Evolutionary conservation across 1,140 invertebrate genomes (phyloP).

Genomic region (Steinernema khuongi): DNA sequence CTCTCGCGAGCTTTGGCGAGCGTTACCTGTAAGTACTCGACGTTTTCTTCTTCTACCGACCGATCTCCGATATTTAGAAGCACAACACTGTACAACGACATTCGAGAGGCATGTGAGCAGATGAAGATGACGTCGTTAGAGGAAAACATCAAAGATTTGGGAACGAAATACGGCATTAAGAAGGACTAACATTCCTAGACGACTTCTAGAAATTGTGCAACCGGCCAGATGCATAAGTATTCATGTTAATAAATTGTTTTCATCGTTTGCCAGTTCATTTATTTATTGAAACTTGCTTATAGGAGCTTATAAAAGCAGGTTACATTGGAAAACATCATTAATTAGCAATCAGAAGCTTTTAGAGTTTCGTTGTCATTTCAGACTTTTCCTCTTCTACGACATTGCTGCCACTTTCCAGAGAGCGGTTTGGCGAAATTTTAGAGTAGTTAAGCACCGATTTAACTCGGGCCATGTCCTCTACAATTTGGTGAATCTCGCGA

Average conservation of each 20-base stretch:
- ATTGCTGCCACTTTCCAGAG: no score
- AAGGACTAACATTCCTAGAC: not conserved
- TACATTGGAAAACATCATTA: no score
- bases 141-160: constrained; percentile 2
- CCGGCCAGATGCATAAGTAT: no score
- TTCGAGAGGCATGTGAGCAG: constrained; percentile 23
- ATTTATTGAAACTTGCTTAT: no score
- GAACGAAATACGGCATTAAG: not conserved
- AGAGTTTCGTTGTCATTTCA: no score
- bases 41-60: not conserved
- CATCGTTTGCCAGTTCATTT: no score
- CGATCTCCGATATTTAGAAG: constrained; percentile 23
- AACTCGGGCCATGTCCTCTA: constrained; percentile 25
- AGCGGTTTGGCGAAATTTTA: not conserved
- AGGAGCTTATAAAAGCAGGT: no score
- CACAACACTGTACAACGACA: constrained; percentile 30
- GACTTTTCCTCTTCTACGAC: no score
- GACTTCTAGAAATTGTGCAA: not conserved
- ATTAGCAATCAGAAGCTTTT: no score
- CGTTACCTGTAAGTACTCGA: constrained; percentile 42
- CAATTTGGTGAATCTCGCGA: constrained; percentile 46
- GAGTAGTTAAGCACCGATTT: not conserved
- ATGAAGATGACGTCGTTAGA: constrained; percentile 25
- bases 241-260: no score
- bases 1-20: constrained; percentile 43